phyloP scores from a whole-genome alignment of 2,888 invertebrate genomes.

The Falcaria lacertinaria region DNA sequence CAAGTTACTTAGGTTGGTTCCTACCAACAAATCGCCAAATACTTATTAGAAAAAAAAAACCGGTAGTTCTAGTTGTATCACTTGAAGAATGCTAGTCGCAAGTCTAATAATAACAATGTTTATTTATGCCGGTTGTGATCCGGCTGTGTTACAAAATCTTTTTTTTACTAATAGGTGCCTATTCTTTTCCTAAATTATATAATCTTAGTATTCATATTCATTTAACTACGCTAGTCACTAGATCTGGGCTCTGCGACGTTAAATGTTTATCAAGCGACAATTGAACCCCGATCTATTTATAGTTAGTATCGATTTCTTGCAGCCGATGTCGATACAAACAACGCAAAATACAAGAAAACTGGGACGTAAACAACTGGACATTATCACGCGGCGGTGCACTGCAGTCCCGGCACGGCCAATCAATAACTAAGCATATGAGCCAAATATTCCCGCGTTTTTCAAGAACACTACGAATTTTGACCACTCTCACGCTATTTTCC shows the following conservation, averaged over 20 bases:
- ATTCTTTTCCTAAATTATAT: too few species aligned
- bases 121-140: slow-evolving; percentile 26
- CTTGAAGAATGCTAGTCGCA: slow-evolving; percentile 47
- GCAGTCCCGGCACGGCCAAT: slow-evolving; percentile 56
- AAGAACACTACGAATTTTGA: slow-evolving; percentile 20
- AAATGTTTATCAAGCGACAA: slow-evolving; percentile 29
- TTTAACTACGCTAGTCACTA: too few species aligned
- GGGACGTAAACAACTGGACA: slow-evolving; percentile 55
- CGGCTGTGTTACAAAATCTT: slow-evolving; percentile 20
- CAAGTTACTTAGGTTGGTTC: background rate
- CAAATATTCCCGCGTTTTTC: slow-evolving; percentile 55
- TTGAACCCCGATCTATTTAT: slow-evolving; percentile 37
- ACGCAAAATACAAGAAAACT: slow-evolving; percentile 30
- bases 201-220: too few species aligned
- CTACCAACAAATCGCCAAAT: slow-evolving; percentile 24
- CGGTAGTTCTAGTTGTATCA: slow-evolving; percentile 54
- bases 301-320: slow-evolving; percentile 32
- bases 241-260: too few species aligned
- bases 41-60: slow-evolving; percentile 44
- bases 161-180: too few species aligned
- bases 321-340: slow-evolving; percentile 12
- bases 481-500: slow-evolving; percentile 7
- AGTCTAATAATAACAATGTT: slow-evolving; percentile 21
- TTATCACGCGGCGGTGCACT: slow-evolving; percentile 55
- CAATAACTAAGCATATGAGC: slow-evolving; percentile 57